These are phyloP conservation scores for Mormyrus iriodes DNA, from an alignment of 2,113 vertebrate species.

Conservation along the genomic window DNA sequence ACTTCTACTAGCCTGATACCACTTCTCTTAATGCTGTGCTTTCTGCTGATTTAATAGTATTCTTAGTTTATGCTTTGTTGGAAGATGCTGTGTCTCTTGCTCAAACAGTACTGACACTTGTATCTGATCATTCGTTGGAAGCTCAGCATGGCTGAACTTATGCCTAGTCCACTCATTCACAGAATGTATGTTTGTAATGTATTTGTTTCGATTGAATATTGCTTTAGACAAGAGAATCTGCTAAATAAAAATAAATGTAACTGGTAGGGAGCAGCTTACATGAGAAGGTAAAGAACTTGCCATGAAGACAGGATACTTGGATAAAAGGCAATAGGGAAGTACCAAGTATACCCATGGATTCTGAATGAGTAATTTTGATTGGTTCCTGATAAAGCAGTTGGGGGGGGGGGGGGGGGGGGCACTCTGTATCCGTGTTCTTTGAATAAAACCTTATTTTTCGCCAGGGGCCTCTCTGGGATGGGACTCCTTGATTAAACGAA, in stretches of 20 bases:
- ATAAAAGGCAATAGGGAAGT: background rate
- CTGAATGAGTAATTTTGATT: background rate
- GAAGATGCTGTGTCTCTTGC: background rate
- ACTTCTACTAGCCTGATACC: background rate
- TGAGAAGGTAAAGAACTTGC: background rate
- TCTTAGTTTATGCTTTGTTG: background rate
- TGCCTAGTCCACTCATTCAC: background rate
- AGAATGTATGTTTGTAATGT: background rate
- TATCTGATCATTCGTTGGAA: background rate
- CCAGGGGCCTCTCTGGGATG: conserved; percentile 33
- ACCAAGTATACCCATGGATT: background rate
- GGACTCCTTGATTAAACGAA: conserved; percentile 44
- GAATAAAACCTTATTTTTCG: conserved; percentile 30
- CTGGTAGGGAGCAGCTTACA: too few relatives aligned
- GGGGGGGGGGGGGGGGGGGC: conserved; percentile 8
- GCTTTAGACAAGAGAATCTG: background rate
- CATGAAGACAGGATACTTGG: background rate
- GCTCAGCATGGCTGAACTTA: background rate
- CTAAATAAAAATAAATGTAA: background rate
- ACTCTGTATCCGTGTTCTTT: conserved; percentile 32
- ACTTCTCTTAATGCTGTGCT: background rate
- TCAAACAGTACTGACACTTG: background rate
- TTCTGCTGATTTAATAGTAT: background rate
- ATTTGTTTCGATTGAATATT: background rate
- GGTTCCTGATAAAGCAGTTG: conserved; percentile 8